Evolutionary conservation across 2,113 vertebrate species (phyloP).

Genomic region (Octodon degus): DNA sequence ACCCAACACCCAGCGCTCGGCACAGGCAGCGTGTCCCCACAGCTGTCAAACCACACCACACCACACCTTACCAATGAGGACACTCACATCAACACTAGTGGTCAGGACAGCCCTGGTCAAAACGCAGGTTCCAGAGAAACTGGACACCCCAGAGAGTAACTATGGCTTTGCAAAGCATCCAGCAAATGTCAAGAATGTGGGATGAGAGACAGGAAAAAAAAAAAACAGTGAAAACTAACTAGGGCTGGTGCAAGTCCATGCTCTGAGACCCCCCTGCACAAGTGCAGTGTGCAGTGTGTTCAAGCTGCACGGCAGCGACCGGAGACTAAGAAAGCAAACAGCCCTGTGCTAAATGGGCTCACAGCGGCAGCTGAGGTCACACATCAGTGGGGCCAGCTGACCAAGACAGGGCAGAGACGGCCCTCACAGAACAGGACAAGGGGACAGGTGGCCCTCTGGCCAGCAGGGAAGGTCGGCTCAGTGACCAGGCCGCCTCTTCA

Average conservation of each 20-base stretch:
- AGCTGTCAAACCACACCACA: neutral
- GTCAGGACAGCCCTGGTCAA: neutral
- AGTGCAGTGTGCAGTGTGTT: neutral
- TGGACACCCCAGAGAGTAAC: neutral
- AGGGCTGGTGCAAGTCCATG: neutral
- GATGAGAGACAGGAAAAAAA: neutral
- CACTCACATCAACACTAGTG: neutral
- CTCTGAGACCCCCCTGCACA: neutral
- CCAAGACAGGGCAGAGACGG: neutral
- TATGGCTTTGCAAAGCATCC: neutral
- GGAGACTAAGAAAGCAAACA: neutral
- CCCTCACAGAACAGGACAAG: neutral
- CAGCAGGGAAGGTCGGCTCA: neutral
- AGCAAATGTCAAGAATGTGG: neutral
- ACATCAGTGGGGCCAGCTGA: neutral
- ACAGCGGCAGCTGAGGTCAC: neutral
- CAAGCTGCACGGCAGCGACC: neutral
- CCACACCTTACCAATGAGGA: neutral
- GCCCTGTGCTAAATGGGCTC: neutral
- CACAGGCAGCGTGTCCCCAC: neutral
- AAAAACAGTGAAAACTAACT: neutral
- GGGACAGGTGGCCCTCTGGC: neutral
- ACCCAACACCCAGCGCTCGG: no score
- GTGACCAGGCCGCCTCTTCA: neutral
- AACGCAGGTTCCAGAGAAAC: neutral